Evolutionary conservation across 2,797 vertebrate species (phyloP), one percentile per base, ranked within the genome.

Genomic region (Pogoniulus pusillus): DNA sequence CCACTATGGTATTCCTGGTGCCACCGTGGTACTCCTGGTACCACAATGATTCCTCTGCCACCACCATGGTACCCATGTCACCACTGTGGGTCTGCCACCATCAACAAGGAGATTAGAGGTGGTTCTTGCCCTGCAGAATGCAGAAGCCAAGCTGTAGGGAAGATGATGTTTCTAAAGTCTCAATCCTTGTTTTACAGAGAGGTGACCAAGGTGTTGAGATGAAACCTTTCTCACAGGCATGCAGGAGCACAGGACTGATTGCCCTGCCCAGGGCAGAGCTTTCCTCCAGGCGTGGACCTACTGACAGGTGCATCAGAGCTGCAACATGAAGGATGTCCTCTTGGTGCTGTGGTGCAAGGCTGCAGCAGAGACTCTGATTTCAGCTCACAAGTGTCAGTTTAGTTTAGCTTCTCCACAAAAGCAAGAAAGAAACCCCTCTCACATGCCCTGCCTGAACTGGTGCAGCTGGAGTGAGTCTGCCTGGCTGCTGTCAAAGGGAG

Each of bases 381-480:
- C 74, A 72, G 77, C 80, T 74, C 58, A 62, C 82, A 66, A 87
- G 54, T 35, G 49, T 74, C 70, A 32, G 12, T 81, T 91, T 71
- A 49, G 87, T 51, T 92, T 41, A 91, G 53, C 82, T 91, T 87
- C 88, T 92, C 91, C 80, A 62, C 70, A 77, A 43, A 62, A 53
- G 65, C 62, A 89, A 53, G 59, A 89, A 94, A 82, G 76, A 85
- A 89, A 80, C 55, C 64, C 24, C 39, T 63, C 39, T 32, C 66
- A 60, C 58, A 86, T 79, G 85, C 30, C 12, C 60, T 82, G 30
- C 71, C 68, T 0, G 0, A 49, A 57, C 39, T 23, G 59, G 57
- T 54, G 62, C 85, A 78, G 90, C 82, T 92, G 90, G 85, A 85
- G 82, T 1, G 7, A 71, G 62, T 70, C 51, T 91, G 66, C 29